phyloP scores from a whole-genome alignment of 2,888 invertebrate species.

The Eretmocerus hayati region DNA sequence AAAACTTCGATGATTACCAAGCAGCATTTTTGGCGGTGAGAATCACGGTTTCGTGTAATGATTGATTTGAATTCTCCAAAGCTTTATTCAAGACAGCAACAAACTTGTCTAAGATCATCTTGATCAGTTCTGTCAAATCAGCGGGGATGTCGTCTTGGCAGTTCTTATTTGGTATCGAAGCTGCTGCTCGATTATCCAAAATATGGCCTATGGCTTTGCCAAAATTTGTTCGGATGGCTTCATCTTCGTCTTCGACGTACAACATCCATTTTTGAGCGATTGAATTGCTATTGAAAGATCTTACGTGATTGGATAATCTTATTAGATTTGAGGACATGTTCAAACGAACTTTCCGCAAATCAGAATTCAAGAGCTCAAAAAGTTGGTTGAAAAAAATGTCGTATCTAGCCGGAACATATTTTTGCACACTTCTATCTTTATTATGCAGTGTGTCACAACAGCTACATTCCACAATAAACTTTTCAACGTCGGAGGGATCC shows the following conservation, averaged over 20 bases:
- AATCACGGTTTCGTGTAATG: slow-evolving; percentile 52
- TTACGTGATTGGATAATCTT: slow-evolving; percentile 46
- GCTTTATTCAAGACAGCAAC: slow-evolving; percentile 29
- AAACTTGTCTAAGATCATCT: slow-evolving; percentile 46
- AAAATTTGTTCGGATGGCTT: slow-evolving; percentile 40
- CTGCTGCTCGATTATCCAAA: slow-evolving; percentile 38
- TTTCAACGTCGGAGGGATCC: slow-evolving; percentile 21
- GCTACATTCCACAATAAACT: slow-evolving; percentile 30
- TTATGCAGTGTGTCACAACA: slow-evolving; percentile 25
- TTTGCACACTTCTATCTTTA: slow-evolving; percentile 14
- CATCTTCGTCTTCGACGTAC: slow-evolving; percentile 39
- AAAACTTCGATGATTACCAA: slow-evolving; percentile 27
- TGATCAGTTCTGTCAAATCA: slow-evolving; percentile 44
- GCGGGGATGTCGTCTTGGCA: slow-evolving; percentile 35
- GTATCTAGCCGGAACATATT: slow-evolving; percentile 24
- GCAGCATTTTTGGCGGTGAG: slow-evolving; percentile 52
- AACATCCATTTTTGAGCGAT: slow-evolving; percentile 44
- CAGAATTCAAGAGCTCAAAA: slow-evolving; percentile 31
- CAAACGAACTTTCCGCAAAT: slow-evolving; percentile 35
- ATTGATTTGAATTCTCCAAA: slow-evolving; percentile 51
- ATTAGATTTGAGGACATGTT: slow-evolving; percentile 42
- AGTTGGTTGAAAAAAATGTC: slow-evolving; percentile 35
- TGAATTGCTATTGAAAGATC: slow-evolving; percentile 42
- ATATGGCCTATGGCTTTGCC: slow-evolving; percentile 37
- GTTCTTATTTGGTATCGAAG: slow-evolving; percentile 40